Percentiles rank a stretch among this genome's conserved stretches.
These are phyloP conservation scores for Dromas ardeola DNA, from an alignment of 2,113 vertebrate genomes.

Conservation along the genomic window DNA sequence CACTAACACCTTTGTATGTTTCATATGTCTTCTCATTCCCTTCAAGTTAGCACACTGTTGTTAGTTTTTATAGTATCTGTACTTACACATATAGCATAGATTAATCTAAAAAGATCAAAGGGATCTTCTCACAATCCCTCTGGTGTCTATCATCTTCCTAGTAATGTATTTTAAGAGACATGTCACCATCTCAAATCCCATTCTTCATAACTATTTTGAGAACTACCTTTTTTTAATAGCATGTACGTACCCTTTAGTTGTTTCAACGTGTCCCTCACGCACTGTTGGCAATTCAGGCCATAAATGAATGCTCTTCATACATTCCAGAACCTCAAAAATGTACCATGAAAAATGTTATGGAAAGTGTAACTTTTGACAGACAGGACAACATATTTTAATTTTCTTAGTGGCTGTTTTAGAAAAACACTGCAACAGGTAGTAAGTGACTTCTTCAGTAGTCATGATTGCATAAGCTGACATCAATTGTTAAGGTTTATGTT, in stretches of 20 bases:
- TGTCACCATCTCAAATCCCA: not conserved
- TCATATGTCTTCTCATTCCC: not conserved
- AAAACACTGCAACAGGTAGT: not conserved
- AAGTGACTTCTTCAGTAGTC: not conserved
- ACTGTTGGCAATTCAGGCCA: constrained; percentile 64
- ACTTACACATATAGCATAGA: not conserved
- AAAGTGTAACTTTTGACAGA: not conserved
- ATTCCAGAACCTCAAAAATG: constrained; percentile 59
- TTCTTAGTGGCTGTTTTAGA: not conserved
- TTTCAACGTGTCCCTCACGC: not conserved
- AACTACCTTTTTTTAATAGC: not conserved
- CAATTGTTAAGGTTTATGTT: not conserved
- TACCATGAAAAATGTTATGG: not conserved
- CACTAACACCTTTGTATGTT: not conserved
- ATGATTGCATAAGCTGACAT: not conserved
- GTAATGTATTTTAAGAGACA: not conserved
- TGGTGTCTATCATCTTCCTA: not conserved
- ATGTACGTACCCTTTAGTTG: constrained; percentile 29
- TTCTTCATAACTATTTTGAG: not conserved
- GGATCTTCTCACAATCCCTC: not conserved
- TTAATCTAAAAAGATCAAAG: not conserved
- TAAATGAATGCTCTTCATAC: constrained; percentile 50
- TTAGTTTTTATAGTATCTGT: not conserved
- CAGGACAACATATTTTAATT: not conserved
- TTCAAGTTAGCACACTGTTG: not conserved